A percentile compares a stretch with the other conserved stretches of the same genome.
Conservation (phyloP, 2,797 vertebrate genomes). For the Peromyscus attwateri region DNA sequence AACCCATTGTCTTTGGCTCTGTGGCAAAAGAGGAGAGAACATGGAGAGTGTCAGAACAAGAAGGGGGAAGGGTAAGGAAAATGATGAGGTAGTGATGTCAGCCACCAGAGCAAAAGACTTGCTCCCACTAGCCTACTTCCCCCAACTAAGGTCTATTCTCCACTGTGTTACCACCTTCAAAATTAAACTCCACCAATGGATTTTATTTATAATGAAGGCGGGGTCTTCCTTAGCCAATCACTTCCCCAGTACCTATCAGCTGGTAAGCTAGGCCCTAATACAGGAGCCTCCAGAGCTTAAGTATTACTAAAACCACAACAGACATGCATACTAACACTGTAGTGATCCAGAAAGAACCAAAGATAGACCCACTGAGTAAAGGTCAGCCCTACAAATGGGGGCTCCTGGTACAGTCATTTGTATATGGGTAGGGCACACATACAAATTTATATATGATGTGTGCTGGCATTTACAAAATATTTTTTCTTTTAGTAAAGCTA, state of each 20-base stretch:
- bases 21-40: neutral
- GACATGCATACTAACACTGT: neutral
- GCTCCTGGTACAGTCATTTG: fast-evolving
- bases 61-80: neutral
- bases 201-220: neutral
- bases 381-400: neutral
- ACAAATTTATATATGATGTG: neutral
- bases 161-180: neutral
- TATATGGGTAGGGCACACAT: neutral
- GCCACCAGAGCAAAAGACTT: neutral
- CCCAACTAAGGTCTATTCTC: neutral
- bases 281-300: neutral
- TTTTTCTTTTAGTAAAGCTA: neutral
- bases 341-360: neutral
- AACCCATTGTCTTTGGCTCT: neutral
- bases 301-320: neutral
- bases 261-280: neutral
- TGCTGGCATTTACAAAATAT: neutral
- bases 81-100: neutral
- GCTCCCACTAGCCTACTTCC: neutral
- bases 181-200: neutral
- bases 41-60: neutral
- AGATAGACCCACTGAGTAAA: neutral
- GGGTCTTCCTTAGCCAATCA: neutral
- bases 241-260: neutral